Evolutionary conservation across 2,888 invertebrate genomes (phyloP), one percentile per base, ranked within the genome.

Genomic region (Oxystoma pomonae): DNA sequence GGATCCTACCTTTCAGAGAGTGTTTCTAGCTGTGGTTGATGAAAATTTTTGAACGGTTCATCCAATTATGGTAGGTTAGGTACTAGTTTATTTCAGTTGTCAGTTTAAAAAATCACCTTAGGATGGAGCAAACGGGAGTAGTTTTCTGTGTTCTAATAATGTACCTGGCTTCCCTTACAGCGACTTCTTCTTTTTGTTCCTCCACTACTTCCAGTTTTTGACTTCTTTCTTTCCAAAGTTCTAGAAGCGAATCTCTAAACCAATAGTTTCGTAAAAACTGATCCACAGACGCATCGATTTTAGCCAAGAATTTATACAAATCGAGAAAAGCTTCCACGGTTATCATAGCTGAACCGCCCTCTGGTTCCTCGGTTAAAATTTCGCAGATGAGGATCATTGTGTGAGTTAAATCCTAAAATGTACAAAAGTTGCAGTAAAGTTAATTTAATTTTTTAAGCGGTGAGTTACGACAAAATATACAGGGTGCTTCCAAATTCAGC

Each of bases 301-400:
- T 69, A 0, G 88, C 87, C 52, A 89, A 72, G 68, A 83, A 86
- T 18, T 72, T 75, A 77, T 87, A 88, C 77, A 88, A 83, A 50
- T 81, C 81, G 58, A 86, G 58, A 72, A 91, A 91, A 22, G 86
- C 82, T 20, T 84, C 80, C 1, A 87, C 78, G 0, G 90, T 85
- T 53, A 94, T 87, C 71, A 89, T 87, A 0, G 91, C 88, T 0
- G 90, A 88, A 0, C 92, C 92, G 0, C 94, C 94, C 63, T 93
- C 93, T 0, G 92, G 90, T 73, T 94, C 93, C 67, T 90, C 88
- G 0, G 92, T 92, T 59, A 93, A 81, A 0, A 92, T 84, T 75
- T 94, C 92, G 76, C 94, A 94, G 18, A 93, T 82, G 67, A 90
- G 82, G 55, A 87, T 86, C 91, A 94, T 91, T 0, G 92, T 90